Evolutionary conservation across 2,888 invertebrate genomes (phyloP).

Genomic region (Adelognathus sp.): DNA sequence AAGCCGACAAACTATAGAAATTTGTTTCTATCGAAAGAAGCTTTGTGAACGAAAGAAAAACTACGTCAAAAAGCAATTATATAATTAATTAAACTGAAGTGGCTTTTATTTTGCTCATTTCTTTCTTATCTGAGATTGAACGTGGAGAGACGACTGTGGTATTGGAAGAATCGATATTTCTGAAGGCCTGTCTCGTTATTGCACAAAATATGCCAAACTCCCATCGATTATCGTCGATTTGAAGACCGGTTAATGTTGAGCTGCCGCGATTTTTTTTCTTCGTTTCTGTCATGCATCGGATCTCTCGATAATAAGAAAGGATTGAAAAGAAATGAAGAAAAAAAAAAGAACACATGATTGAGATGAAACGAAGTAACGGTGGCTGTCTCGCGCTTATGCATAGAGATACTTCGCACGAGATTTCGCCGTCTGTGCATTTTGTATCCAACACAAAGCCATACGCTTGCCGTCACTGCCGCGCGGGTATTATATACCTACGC

Average conservation of each 20-base stretch:
- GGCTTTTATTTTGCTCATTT: no score
- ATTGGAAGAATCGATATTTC: background rate
- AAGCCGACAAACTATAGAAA: no score
- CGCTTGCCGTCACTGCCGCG: background rate
- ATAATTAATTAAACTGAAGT: no score
- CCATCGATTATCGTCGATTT: background rate
- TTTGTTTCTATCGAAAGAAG: no score
- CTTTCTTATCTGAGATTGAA: no score
- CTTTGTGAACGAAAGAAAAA: no score
- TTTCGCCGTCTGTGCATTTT: slow-evolving; percentile 22
- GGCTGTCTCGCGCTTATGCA: background rate
- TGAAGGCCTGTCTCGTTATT: background rate
- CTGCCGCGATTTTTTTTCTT: slow-evolving; percentile 5
- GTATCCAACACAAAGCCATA: background rate
- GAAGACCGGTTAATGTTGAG: slow-evolving; percentile 3
- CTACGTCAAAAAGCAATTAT: no score
- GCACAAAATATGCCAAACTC: background rate
- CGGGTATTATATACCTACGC: slow-evolving; percentile 46
- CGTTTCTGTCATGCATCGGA: background rate
- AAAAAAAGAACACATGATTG: background rate
- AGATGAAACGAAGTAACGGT: background rate
- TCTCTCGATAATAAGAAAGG: background rate
- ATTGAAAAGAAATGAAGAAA: background rate
- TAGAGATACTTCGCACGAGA: slow-evolving; percentile 40
- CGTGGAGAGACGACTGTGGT: no score